phyloP scores from a whole-genome alignment of 2,888 invertebrate genomes.

The Eristalis pertinax region DNA sequence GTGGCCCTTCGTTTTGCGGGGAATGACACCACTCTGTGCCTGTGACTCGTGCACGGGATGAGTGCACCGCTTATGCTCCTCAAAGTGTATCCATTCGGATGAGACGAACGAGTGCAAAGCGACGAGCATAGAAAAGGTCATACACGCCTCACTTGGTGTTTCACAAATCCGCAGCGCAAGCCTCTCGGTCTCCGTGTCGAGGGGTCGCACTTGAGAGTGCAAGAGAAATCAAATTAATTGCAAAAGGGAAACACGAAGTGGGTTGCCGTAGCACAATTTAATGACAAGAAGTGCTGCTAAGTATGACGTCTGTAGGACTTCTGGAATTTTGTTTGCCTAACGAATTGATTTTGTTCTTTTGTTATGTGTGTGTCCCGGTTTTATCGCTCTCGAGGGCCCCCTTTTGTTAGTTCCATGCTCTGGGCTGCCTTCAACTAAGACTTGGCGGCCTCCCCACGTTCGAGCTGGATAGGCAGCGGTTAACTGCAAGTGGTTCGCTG shows the following conservation, averaged over 20 bases:
- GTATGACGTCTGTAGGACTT: constrained; percentile 8
- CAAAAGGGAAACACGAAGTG: neutral
- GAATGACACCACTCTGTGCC: neutral
- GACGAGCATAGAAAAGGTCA: constrained; percentile 39
- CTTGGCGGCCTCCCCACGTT: neutral
- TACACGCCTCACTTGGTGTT: constrained; percentile 33
- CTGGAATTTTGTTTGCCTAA: constrained; percentile 40
- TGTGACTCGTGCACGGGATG: neutral
- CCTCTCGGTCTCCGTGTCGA: constrained; percentile 3
- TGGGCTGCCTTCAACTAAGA: neutral
- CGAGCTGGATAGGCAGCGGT: neutral
- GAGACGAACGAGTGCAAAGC: constrained; percentile 44
- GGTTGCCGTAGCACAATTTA: constrained; percentile 15
- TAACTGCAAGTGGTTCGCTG: neutral
- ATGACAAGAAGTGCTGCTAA: constrained; percentile 36
- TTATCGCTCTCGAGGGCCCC: neutral
- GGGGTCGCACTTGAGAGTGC: constrained; percentile 12
- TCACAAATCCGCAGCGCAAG: neutral
- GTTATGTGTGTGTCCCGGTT: neutral
- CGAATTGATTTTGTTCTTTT: constrained; percentile 30
- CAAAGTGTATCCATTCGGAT: constrained; percentile 52
- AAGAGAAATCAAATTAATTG: constrained; percentile 16
- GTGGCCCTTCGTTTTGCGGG: constrained; percentile 10
- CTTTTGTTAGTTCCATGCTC: neutral
- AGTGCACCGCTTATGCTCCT: constrained; percentile 28